Evolutionary conservation across 2,888 invertebrate species (phyloP).

Genomic region (Lamproptera curius): DNA sequence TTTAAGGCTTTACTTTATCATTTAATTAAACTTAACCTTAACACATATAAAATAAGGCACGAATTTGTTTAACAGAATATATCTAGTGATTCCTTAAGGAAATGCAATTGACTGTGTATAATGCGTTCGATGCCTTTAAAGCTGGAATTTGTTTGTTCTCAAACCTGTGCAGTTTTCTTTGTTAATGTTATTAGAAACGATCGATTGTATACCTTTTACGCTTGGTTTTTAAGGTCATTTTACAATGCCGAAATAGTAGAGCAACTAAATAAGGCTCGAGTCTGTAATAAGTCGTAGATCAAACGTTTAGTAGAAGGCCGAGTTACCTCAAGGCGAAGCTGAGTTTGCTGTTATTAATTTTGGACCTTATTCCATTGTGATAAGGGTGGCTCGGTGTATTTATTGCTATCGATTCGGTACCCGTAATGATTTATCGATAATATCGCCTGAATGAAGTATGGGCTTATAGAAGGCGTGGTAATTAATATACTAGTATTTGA

Average conservation of each 20-base stretch:
- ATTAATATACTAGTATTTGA: conserved; percentile 19
- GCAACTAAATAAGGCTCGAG: conserved; percentile 16
- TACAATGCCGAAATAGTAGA: conserved; percentile 12
- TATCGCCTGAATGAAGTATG: conserved; percentile 16
- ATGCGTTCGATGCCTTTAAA: conserved; percentile 18
- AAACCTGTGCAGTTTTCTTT: conserved; percentile 8
- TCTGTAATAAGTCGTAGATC: conserved; percentile 31
- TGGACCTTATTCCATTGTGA: background rate
- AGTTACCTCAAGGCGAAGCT: conserved; percentile 27
- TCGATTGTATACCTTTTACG: background rate
- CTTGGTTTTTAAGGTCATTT: background rate
- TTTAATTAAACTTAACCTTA: background rate
- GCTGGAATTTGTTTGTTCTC: conserved; percentile 7
- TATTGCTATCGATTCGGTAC: conserved; percentile 7
- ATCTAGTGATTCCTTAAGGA: conserved; percentile 7
- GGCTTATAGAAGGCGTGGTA: conserved; percentile 16
- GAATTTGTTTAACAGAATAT: too few relatives aligned
- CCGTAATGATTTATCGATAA: conserved; percentile 19
- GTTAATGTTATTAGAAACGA: background rate
- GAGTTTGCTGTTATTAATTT: conserved; percentile 23
- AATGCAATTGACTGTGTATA: conserved; percentile 16
- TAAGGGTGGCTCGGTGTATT: background rate
- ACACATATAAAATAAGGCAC: too few relatives aligned
- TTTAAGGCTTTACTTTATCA: conserved; percentile 24
- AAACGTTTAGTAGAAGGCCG: conserved; percentile 30